These are phyloP conservation scores for Lepidurus arcticus DNA, from an alignment of 1,140 invertebrate species.

Conservation along the genomic window DNA sequence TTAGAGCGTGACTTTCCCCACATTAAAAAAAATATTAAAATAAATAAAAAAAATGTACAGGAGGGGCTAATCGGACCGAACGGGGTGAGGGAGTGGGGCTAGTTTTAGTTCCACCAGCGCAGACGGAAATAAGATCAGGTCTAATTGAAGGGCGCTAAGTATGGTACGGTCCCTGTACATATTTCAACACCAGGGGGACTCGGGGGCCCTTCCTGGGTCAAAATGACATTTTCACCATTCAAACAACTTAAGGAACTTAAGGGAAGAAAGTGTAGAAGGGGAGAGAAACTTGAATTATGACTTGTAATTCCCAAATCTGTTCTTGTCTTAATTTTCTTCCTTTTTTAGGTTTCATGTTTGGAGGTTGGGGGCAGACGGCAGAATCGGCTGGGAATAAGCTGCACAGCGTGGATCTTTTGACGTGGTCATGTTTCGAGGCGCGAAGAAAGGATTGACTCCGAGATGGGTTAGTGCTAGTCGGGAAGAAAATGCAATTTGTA, in stretches of 20 bases:
- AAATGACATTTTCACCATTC: background rate
- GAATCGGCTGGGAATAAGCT: too few species aligned
- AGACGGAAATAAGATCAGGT: background rate
- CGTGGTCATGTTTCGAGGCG: background rate
- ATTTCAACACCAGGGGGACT: background rate
- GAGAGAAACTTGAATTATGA: background rate
- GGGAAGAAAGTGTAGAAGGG: background rate
- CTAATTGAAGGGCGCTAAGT: background rate
- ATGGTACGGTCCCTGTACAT: background rate
- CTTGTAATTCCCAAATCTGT: too few species aligned
- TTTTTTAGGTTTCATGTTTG: too few species aligned
- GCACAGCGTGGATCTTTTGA: background rate
- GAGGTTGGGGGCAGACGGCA: too few species aligned
- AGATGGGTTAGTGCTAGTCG: conserved; percentile 17
- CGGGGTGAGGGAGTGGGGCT: background rate
- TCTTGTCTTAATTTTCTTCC: too few species aligned
- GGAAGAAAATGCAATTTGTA: background rate
- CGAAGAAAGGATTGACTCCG: background rate
- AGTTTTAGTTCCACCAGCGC: background rate
- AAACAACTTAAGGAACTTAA: background rate
- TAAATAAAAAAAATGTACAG: too few species aligned
- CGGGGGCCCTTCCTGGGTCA: background rate
- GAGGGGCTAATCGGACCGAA: too few species aligned
- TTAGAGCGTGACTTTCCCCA: too few species aligned
- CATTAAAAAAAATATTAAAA: too few species aligned